These are phyloP conservation scores for Gracilinanus agilis DNA, from an alignment of 2,113 vertebrate genomes.

Conservation along the genomic window DNA sequence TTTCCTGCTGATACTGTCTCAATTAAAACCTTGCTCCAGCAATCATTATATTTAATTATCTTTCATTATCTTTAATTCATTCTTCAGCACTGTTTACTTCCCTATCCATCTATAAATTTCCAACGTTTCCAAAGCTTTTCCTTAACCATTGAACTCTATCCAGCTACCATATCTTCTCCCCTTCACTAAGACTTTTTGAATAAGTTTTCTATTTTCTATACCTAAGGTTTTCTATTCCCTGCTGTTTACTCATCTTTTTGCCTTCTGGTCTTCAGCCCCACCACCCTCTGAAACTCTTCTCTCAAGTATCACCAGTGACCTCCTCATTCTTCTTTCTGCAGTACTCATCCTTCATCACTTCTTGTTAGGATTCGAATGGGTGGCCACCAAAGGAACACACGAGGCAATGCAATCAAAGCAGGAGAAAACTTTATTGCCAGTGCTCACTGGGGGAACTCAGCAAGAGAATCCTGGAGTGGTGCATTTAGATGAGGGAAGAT, in stretches of 20 bases:
- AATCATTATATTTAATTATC: background rate
- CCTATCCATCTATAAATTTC: background rate
- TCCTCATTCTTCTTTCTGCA: background rate
- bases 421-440: too few species aligned
- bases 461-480: too few species aligned
- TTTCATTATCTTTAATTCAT: background rate
- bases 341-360: background rate
- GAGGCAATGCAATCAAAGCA: too few species aligned
- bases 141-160: background rate
- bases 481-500: too few species aligned
- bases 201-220: background rate
- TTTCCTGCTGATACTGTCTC: too few species aligned
- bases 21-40: background rate
- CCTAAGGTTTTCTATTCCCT: background rate
- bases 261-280: background rate
- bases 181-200: background rate
- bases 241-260: background rate
- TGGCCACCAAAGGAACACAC: too few species aligned
- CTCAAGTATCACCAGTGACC: background rate
- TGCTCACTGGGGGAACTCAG: too few species aligned
- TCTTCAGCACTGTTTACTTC: background rate
- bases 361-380: too few species aligned
- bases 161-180: background rate
- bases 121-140: background rate
- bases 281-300: background rate